These are phyloP conservation scores for Nasua narica DNA, from an alignment of 2,797 vertebrate genomes.

Conservation along the genomic window DNA sequence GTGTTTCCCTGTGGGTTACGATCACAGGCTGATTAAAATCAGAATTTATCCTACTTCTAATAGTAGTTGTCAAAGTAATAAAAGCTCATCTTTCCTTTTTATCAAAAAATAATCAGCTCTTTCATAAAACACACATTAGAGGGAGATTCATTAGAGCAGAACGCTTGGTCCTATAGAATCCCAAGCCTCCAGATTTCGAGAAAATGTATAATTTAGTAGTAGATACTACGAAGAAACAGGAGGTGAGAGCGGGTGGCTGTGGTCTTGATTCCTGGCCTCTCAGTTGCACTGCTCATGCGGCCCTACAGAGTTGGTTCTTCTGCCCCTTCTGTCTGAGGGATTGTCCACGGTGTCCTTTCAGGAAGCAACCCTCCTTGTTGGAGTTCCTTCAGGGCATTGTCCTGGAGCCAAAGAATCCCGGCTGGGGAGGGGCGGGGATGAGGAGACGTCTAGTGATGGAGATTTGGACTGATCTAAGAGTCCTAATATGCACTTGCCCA, in stretches of 20 bases:
- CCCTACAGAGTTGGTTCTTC: neutral
- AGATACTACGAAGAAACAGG: neutral
- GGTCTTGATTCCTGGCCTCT: neutral
- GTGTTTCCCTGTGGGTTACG: neutral
- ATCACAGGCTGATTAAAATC: neutral
- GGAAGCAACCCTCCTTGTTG: neutral
- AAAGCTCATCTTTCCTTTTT: neutral
- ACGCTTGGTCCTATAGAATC: neutral
- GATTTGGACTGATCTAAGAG: neutral
- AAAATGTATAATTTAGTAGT: neutral
- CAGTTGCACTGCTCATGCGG: neutral
- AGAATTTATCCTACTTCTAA: conserved; percentile 21
- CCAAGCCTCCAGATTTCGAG: neutral
- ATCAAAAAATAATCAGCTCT: neutral
- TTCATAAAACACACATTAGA: neutral
- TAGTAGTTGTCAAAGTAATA: neutral
- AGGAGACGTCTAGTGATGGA: neutral
- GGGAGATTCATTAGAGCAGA: neutral
- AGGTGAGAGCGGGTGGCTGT: neutral
- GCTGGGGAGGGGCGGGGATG: neutral
- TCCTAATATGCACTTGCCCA: neutral
- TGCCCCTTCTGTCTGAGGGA: neutral
- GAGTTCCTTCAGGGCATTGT: neutral
- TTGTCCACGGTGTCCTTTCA: neutral
- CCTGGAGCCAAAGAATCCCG: neutral